Percentiles rank a stretch among this genome's conserved stretches.
Evolutionary conservation across 1,140 invertebrate species (phyloP).

Genomic region (Spodoptera frugiperda): DNA sequence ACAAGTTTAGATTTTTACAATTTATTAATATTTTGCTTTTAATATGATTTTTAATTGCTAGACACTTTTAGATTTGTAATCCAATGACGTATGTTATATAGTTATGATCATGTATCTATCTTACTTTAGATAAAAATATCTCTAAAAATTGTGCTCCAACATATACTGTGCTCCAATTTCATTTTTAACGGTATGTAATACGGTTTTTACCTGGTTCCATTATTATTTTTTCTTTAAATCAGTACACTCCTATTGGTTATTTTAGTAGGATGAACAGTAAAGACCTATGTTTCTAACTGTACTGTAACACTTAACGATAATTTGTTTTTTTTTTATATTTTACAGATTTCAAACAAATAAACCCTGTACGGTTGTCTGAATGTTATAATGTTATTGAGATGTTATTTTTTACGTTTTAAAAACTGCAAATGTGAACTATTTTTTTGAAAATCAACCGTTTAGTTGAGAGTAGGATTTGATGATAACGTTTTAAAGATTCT

Average conservation of each 20-base stretch:
- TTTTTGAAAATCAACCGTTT: not conserved
- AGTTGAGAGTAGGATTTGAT: not conserved
- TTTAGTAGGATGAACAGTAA: not conserved
- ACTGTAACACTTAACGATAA: conserved; percentile 25
- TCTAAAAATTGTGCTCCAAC: too few relatives aligned
- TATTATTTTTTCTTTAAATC: not conserved
- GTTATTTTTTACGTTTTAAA: conserved; percentile 1
- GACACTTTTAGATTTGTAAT: too few relatives aligned
- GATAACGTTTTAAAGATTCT: too few relatives aligned
- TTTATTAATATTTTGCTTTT: too few relatives aligned
- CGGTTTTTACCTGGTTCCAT: too few relatives aligned
- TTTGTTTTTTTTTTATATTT: conserved; percentile 1
- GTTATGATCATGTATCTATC: too few relatives aligned
- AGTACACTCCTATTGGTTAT: conserved; percentile 1
- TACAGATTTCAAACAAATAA: conserved; percentile 7
- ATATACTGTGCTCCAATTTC: too few relatives aligned
- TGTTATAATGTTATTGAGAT: not conserved
- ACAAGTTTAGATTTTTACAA: too few relatives aligned
- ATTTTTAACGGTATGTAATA: too few relatives aligned
- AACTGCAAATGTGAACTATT: conserved; percentile 24
- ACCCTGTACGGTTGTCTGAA: not conserved
- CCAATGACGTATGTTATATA: too few relatives aligned
- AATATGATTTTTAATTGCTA: too few relatives aligned
- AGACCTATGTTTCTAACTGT: conserved; percentile 23
- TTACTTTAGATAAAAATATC: too few relatives aligned